Evolutionary conservation across 2,888 invertebrate genomes (phyloP).

Genomic region (Lasioglossum pauxillum): DNA sequence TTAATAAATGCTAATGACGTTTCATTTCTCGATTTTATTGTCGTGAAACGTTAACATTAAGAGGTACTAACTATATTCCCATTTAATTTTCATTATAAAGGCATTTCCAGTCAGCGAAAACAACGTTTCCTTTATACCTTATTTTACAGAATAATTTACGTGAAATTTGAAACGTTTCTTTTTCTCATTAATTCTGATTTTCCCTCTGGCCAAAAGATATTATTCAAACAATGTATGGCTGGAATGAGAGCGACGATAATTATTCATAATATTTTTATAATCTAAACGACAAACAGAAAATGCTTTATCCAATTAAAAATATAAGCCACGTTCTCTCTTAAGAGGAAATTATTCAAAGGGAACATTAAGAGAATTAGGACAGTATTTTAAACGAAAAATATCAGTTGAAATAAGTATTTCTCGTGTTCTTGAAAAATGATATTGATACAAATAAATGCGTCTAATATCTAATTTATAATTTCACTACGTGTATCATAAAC

Average conservation of each 20-base stretch:
- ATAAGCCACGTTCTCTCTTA: not conserved
- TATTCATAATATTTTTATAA: not conserved
- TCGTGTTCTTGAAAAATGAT: not conserved
- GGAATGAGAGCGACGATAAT: not conserved
- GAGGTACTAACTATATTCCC: not conserved
- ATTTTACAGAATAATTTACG: not conserved
- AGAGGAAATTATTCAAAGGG: not conserved
- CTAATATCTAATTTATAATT: too few relatives aligned
- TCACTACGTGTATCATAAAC: too few relatives aligned
- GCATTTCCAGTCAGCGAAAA: not conserved
- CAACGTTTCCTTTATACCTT: not conserved
- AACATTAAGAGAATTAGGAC: not conserved
- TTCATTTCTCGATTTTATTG: not conserved
- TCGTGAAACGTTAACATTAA: not conserved
- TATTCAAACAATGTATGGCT: not conserved
- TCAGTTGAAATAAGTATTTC: not conserved
- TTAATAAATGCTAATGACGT: not conserved
- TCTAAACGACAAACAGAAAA: not conserved
- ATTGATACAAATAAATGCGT: not conserved
- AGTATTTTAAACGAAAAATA: not conserved
- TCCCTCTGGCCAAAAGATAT: not conserved
- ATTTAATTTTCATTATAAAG: not conserved
- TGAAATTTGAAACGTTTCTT: not conserved
- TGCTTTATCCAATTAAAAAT: not conserved
- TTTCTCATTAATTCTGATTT: not conserved